These are phyloP conservation scores for Octonoba sinensis DNA, from an alignment of 2,888 invertebrate genomes.

Conservation along the genomic window DNA sequence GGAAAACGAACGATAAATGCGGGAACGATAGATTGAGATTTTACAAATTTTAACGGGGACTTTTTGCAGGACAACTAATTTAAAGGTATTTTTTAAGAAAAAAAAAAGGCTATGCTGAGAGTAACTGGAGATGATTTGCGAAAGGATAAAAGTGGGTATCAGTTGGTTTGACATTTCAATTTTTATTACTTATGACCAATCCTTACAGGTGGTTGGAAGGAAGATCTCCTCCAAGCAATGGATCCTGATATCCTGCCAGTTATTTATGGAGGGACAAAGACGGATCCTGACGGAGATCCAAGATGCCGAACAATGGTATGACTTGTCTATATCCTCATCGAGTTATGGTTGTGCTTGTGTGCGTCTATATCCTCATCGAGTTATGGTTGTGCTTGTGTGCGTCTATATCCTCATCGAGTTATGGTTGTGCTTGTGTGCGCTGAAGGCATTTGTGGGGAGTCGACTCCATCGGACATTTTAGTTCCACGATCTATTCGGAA, in stretches of 20 bases:
- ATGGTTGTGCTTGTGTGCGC: neutral
- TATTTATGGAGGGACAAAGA: slow-evolving; percentile 44
- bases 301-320: slow-evolving; percentile 33
- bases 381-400: neutral
- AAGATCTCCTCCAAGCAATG: slow-evolving; percentile 26
- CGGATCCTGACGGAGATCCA: slow-evolving; percentile 45
- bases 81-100: neutral
- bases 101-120: no score
- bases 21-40: neutral
- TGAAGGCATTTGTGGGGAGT: no score
- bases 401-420: neutral
- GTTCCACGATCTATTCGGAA: no score
- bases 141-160: no score
- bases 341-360: neutral
- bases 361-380: neutral
- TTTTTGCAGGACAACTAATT: neutral
- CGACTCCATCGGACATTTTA: no score
- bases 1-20: no score
- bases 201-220: slow-evolving; percentile 41
- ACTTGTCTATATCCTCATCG: neutral
- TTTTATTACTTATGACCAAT: no score
- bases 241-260: slow-evolving; percentile 43
- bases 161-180: no score
- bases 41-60: neutral
- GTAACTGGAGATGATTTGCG: no score